Evolutionary conservation across 2,888 invertebrate genomes (phyloP).

Genomic region (Drosophila conformis): DNA sequence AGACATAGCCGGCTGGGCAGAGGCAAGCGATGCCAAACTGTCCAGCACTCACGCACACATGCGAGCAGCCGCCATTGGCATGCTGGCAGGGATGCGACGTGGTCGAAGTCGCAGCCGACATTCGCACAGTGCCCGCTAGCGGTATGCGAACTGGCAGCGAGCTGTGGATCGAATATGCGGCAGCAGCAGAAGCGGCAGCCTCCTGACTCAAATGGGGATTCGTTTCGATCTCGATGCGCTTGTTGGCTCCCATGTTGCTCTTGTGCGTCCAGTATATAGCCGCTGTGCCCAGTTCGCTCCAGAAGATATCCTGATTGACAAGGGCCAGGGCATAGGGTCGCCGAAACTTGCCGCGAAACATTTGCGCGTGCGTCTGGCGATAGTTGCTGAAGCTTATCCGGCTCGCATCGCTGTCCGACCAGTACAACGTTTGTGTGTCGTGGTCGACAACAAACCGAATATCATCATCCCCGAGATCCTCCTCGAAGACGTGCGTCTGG

Average conservation of each 20-base stretch:
- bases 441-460: conserved; percentile 84
- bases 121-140: conserved; percentile 63
- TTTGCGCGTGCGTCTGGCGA: conserved; percentile 86
- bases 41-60: conserved; percentile 88
- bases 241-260: conserved; percentile 82
- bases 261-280: conserved; percentile 88
- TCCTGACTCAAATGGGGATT: conserved; percentile 17
- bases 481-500: conserved; percentile 83
- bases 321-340: conserved; percentile 87
- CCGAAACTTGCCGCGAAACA: conserved; percentile 85
- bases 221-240: conserved; percentile 79
- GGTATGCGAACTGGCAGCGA: conserved; percentile 68
- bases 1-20: conserved; percentile 89
- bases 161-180: conserved; percentile 25
- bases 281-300: conserved; percentile 87
- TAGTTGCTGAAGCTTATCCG: conserved; percentile 88
- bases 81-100: conserved; percentile 87
- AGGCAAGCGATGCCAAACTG: conserved; percentile 84
- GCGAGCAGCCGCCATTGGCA: conserved; percentile 89
- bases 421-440: conserved; percentile 87
- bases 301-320: conserved; percentile 89
- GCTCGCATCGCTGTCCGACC: conserved; percentile 89
- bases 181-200: neutral
- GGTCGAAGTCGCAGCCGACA: conserved; percentile 4
- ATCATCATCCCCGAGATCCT: conserved; percentile 82